Conservation (phyloP, 2,113 vertebrate species). For the Carassius gibelio region DNA sequence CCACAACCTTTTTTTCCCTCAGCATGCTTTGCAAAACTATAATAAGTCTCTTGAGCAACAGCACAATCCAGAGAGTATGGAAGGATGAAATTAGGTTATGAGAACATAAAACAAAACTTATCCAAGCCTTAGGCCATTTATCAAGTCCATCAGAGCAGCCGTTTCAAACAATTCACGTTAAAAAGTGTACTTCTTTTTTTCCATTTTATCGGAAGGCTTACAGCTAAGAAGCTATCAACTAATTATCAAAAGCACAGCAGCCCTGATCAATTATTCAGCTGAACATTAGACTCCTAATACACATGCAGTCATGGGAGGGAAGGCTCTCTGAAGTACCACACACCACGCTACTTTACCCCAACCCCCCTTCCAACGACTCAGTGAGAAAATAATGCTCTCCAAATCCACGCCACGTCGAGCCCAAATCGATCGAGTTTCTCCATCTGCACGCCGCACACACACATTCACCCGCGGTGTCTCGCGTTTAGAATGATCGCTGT, state of each 20-base stretch:
- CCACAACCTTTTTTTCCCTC: not conserved
- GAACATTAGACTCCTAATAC: constrained; percentile 88
- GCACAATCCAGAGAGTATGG: not conserved
- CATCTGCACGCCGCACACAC: constrained; percentile 60
- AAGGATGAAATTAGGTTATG: constrained; percentile 41
- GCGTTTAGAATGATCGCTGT: constrained; percentile 38
- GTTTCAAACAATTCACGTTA: constrained; percentile 5
- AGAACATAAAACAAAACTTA: constrained; percentile 24
- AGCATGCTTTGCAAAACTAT: not conserved
- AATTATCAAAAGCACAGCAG: constrained; percentile 87
- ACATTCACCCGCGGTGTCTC: constrained; percentile 16
- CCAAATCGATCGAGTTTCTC: constrained; percentile 64
- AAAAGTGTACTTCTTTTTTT: constrained; percentile 19
- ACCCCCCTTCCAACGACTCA: constrained; percentile 50
- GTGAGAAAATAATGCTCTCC: constrained; percentile 68
- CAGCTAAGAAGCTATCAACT: constrained; percentile 84
- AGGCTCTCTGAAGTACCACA: constrained; percentile 80
- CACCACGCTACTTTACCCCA: constrained; percentile 47
- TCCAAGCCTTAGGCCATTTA: constrained; percentile 34
- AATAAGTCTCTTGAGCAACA: constrained; percentile 29
- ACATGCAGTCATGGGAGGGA: constrained; percentile 79
- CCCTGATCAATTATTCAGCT: constrained; percentile 96
- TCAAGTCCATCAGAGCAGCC: constrained; percentile 29
- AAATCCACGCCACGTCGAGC: constrained; percentile 61
- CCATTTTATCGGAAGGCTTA: constrained; percentile 78